Evolutionary conservation across 2,113 vertebrate genomes (phyloP).

Genomic region (Seriola quinqueradiata): DNA sequence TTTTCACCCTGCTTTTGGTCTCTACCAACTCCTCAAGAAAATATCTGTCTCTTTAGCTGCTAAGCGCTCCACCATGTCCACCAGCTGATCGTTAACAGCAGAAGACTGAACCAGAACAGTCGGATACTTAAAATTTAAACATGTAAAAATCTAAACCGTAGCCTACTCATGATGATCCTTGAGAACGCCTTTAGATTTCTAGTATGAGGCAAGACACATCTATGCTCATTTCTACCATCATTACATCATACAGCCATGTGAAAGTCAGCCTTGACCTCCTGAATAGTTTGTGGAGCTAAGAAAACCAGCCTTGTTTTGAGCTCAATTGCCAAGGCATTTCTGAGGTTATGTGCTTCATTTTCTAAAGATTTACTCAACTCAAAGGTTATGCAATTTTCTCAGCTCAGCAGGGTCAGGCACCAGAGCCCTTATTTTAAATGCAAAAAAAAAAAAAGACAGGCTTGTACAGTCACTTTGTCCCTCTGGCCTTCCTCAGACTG

Average conservation of each 20-base stretch:
- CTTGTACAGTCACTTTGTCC: background rate
- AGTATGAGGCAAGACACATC: background rate
- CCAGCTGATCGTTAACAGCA: background rate
- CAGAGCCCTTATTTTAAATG: background rate
- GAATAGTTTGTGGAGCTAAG: background rate
- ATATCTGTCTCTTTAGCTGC: background rate
- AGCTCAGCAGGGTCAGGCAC: background rate
- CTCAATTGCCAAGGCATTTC: background rate
- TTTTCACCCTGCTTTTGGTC: background rate
- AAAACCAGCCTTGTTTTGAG: background rate
- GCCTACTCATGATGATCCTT: background rate
- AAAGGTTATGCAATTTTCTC: conserved; percentile 9
- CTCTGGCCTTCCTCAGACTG: background rate
- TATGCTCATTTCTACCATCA: background rate
- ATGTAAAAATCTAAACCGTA: background rate
- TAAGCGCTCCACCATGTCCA: background rate
- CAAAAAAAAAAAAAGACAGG: background rate
- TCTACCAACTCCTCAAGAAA: background rate
- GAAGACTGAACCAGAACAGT: too few species aligned
- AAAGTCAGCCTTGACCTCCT: conserved; percentile 6
- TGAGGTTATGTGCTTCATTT: conserved; percentile 1
- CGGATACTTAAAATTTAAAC: too few species aligned
- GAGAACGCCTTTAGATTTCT: background rate
- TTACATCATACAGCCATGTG: background rate
- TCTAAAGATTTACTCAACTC: conserved; percentile 10